Conservation (phyloP, 1,140 invertebrate genomes). For the Aleiodes sp. region DNA sequence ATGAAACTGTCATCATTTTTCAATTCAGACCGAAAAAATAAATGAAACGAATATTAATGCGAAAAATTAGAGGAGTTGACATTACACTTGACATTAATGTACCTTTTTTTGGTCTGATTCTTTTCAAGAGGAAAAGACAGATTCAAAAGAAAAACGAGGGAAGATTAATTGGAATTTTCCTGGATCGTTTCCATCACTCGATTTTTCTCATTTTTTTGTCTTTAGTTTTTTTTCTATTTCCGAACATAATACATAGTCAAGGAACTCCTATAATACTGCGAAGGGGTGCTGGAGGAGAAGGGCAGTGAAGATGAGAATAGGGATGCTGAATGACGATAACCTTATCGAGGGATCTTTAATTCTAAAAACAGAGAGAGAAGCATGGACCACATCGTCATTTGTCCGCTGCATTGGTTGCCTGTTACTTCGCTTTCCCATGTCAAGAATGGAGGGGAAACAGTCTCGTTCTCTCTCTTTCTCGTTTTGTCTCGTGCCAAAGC, state of each 20-base stretch:
- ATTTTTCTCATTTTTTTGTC: conserved; percentile 14
- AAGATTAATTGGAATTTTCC: conserved; percentile 48
- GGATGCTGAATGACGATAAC: conserved; percentile 55
- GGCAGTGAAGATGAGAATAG: neutral
- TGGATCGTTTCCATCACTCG: conserved; percentile 2
- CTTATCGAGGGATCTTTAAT: conserved; percentile 66
- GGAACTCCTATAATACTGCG: neutral
- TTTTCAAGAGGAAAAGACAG: neutral
- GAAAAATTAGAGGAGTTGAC: neutral
- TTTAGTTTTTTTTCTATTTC: conserved; percentile 8
- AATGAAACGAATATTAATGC: neutral
- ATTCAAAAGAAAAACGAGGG: neutral
- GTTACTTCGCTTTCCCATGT: conserved; percentile 27
- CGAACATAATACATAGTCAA: conserved; percentile 23
- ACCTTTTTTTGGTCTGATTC: neutral
- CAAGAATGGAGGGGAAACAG: conserved; percentile 16
- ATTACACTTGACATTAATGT: neutral
- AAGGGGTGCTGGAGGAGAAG: neutral
- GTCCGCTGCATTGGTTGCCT: conserved; percentile 51
- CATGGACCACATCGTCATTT: conserved; percentile 56
- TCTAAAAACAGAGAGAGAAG: conserved; percentile 46
- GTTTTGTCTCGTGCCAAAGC: conserved; percentile 36
- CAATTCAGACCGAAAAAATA: neutral
- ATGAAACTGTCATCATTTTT: neutral
- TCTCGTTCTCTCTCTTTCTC: too few relatives aligned